Evolutionary conservation across 2,797 vertebrate genomes (phyloP).

Genomic region (Glossophaga mutica): DNA sequence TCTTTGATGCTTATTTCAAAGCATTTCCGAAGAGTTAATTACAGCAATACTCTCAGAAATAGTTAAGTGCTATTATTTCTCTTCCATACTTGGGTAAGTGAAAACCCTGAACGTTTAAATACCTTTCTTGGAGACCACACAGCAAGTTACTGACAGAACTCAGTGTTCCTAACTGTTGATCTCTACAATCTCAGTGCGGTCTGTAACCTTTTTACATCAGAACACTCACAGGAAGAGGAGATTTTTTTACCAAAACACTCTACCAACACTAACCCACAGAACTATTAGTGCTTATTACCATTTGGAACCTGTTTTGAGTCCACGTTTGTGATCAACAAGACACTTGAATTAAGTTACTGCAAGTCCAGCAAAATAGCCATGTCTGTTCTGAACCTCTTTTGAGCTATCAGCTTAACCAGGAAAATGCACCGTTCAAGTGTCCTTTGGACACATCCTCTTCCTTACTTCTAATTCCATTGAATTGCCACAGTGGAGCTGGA

Average conservation of each 20-base stretch:
- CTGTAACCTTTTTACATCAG: conserved; percentile 11
- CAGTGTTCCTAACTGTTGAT: background rate
- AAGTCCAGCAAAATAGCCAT: background rate
- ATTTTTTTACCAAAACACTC: conserved; percentile 15
- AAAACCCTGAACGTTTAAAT: conserved; percentile 21
- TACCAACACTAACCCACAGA: background rate
- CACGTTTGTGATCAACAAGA: background rate
- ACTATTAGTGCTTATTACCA: background rate
- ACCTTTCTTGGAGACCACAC: conserved; percentile 66
- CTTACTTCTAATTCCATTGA: background rate
- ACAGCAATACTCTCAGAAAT: conserved; percentile 48
- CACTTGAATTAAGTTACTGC: background rate
- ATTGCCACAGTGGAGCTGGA: background rate
- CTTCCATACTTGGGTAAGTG: background rate
- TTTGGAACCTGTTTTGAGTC: conserved; percentile 19
- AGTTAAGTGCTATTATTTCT: conserved; percentile 60
- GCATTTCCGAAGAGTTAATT: conserved; percentile 62
- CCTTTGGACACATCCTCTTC: background rate
- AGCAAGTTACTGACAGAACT: conserved; percentile 36
- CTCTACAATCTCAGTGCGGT: background rate
- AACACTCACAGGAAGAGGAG: conserved; percentile 8
- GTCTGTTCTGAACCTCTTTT: background rate
- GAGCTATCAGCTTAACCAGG: background rate
- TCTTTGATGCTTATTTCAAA: conserved; percentile 74
- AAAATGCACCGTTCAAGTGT: background rate